These are phyloP conservation scores for Triplophysa rosa DNA, from an alignment of 2,113 vertebrate genomes.

Conservation along the genomic window DNA sequence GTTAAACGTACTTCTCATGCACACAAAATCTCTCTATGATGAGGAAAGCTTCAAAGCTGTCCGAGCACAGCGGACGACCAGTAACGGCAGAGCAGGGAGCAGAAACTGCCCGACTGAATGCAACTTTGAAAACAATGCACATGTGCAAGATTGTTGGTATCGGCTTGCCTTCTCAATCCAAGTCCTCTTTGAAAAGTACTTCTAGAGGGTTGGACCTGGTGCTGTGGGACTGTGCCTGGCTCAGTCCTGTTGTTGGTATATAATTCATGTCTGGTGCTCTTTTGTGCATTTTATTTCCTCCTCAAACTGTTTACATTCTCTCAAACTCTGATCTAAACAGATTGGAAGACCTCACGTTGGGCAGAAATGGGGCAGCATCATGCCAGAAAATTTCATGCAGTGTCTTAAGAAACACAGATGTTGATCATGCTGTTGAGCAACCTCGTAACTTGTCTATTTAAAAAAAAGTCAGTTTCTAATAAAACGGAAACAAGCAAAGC, in stretches of 20 bases:
- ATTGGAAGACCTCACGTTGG: conserved; percentile 48
- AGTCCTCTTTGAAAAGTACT: conserved; percentile 42
- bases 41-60: background rate
- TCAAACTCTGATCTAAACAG: conserved; percentile 53
- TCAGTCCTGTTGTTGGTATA: conserved; percentile 67
- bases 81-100: conserved; percentile 8
- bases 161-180: conserved; percentile 68
- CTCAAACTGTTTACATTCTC: conserved; percentile 59
- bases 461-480: no score
- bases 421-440: background rate
- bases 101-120: conserved; percentile 55
- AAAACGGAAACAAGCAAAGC: no score
- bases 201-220: conserved; percentile 65
- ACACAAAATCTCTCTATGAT: background rate
- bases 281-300: conserved; percentile 59
- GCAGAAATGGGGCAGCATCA: conserved; percentile 53
- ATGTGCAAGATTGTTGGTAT: conserved; percentile 49
- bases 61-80: conserved; percentile 19
- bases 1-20: background rate
- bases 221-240: conserved; percentile 65
- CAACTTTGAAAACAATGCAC: conserved; percentile 56
- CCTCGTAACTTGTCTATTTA: background rate
- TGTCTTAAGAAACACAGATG: conserved; percentile 4
- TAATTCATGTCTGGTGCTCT: conserved; percentile 78
- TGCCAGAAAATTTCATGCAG: background rate